A percentile compares a stretch with the other conserved stretches of the same genome.
phyloP scores from a whole-genome alignment of 2,113 vertebrate genomes.

The Progne subis region DNA sequence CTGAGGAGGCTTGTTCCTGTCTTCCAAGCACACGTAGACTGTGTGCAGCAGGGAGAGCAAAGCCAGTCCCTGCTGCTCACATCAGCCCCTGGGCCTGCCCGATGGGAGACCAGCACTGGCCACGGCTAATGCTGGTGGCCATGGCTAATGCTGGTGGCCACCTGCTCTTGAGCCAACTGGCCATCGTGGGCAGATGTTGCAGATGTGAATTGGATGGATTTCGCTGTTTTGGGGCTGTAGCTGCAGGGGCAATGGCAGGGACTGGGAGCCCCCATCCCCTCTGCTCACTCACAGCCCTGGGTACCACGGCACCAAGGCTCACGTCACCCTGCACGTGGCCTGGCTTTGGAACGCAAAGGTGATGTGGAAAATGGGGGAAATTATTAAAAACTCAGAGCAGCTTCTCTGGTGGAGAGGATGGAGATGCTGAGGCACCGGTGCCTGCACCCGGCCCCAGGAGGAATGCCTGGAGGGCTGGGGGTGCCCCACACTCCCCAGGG shows the following conservation, averaged over 20 bases:
- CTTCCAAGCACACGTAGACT: not conserved
- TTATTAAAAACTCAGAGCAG: not conserved
- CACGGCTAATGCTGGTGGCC: accelerated
- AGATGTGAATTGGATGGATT: accelerated
- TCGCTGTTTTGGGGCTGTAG: not conserved
- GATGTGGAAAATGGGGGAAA: not conserved
- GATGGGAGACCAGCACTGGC: accelerated
- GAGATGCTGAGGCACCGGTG: not conserved
- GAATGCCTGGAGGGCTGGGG: accelerated
- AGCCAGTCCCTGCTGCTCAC: not conserved
- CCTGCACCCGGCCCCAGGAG: accelerated
- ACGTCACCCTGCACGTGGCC: accelerated
- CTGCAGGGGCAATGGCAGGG: accelerated
- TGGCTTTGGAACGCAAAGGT: not conserved
- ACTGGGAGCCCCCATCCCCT: accelerated
- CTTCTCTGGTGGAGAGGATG: not conserved
- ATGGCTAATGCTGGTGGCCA: not conserved
- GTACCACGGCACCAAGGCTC: accelerated
- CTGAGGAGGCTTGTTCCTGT: not conserved
- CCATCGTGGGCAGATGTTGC: accelerated
- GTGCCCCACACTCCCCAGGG: accelerated
- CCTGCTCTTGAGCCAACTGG: not conserved
- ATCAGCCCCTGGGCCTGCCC: not conserved
- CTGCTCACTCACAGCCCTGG: not conserved
- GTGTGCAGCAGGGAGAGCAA: not conserved